Evolutionary conservation across 1,140 invertebrate species (phyloP).

Genomic region (Wiebesia pumilae): DNA sequence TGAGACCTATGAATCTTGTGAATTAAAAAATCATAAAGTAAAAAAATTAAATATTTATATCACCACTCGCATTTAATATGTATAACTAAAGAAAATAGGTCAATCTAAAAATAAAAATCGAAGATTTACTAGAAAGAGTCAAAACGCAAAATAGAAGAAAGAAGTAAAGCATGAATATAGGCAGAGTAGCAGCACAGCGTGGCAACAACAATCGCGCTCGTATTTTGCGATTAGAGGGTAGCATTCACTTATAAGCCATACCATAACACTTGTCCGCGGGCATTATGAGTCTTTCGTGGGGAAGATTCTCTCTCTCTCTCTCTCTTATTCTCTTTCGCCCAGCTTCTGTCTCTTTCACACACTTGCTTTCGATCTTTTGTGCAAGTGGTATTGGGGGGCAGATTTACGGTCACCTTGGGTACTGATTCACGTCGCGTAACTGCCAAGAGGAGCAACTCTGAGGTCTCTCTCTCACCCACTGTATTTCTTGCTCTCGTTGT

Average conservation of each 20-base stretch:
- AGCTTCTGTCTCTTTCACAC: not conserved
- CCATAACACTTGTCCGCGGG: constrained; percentile 74
- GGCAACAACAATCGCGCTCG: constrained; percentile 72
- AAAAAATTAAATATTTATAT: constrained; percentile 27
- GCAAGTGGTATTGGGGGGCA: constrained; percentile 56
- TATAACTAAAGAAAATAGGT: not conserved
- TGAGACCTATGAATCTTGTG: no score
- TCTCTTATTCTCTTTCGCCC: constrained; percentile 12
- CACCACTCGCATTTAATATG: not conserved
- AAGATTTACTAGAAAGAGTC: constrained; percentile 11
- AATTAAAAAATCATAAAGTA: no score
- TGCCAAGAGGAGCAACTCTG: constrained; percentile 43
- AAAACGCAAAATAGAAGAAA: not conserved
- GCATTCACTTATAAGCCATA: constrained; percentile 76
- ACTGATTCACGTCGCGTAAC: constrained; percentile 72
- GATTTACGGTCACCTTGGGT: constrained; percentile 76
- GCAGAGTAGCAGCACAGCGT: constrained; percentile 50
- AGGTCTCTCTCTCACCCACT: constrained; percentile 52
- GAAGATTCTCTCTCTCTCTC: not conserved
- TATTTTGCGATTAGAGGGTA: constrained; percentile 75
- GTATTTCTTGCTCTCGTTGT: not conserved
- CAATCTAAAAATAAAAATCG: not conserved
- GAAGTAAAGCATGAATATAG: not conserved
- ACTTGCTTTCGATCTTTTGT: constrained; percentile 17
- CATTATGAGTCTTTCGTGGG: constrained; percentile 68